These are phyloP conservation scores for Marmota monax DNA, from an alignment of 2,113 vertebrate genomes.

Conservation along the genomic window DNA sequence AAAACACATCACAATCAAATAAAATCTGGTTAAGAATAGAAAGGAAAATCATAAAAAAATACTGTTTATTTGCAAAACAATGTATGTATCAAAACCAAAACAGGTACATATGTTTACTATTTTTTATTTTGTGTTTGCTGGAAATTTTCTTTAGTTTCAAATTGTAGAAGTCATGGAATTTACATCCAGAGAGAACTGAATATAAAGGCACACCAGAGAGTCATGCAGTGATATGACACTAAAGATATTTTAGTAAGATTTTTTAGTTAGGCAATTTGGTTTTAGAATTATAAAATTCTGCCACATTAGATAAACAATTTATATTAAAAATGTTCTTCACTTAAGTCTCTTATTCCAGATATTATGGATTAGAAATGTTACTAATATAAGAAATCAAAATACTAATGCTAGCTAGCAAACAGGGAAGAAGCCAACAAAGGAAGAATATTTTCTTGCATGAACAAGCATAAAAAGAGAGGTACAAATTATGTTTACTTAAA, in stretches of 20 bases:
- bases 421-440: not conserved
- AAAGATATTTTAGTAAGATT: not conserved
- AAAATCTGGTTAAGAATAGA: not conserved
- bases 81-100: not conserved
- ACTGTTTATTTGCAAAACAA: not conserved
- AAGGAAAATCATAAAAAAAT: not conserved
- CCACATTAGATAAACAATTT: not conserved
- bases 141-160: conserved; percentile 44
- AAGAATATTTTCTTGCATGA: not conserved
- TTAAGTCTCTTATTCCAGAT: not conserved
- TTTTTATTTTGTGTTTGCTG: not conserved
- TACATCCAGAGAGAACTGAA: not conserved
- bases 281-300: not conserved
- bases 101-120: not conserved
- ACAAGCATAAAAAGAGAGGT: not conserved
- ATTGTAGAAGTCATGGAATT: not conserved
- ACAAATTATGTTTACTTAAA: not conserved
- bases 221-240: not conserved
- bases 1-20: conserved; percentile 48
- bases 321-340: not conserved
- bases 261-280: not conserved
- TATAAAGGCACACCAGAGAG: not conserved
- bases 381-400: conserved; percentile 14
- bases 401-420: not conserved
- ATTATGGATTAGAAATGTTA: not conserved